Percentiles rank a stretch among this genome's conserved stretches.
These are phyloP conservation scores for Lumbricus terrestris DNA, from an alignment of 2,888 invertebrate species.

Conservation along the genomic window DNA sequence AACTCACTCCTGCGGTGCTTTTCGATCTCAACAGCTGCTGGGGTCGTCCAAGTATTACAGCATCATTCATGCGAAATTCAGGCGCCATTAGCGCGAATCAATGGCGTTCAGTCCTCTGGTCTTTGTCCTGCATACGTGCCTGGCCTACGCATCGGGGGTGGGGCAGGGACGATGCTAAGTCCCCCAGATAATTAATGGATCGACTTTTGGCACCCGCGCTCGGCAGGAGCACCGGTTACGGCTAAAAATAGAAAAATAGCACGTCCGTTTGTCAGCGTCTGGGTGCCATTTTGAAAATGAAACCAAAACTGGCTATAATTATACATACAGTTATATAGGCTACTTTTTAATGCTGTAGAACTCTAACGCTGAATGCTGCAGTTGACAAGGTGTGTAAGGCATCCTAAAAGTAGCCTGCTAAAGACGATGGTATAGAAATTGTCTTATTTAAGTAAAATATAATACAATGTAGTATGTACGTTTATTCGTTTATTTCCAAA, in stretches of 20 bases:
- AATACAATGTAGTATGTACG: no score
- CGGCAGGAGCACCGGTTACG: not conserved
- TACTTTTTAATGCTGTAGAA: no score
- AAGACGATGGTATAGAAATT: no score
- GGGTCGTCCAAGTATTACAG: slow-evolving; percentile 4
- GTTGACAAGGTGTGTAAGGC: no score
- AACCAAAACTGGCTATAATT: not conserved
- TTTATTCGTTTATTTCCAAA: no score
- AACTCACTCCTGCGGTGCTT: not conserved
- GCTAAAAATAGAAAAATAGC: slow-evolving; percentile 3
- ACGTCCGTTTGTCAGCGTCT: not conserved
- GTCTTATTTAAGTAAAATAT: no score
- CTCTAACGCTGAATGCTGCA: no score
- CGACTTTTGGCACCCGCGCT: not conserved
- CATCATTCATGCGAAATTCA: not conserved
- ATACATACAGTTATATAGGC: not conserved
- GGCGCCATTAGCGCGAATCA: not conserved
- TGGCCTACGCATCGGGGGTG: not conserved
- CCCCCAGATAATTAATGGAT: not conserved
- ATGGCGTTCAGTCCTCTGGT: not conserved
- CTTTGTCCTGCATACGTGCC: not conserved
- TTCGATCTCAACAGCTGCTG: not conserved
- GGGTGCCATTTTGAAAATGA: not conserved
- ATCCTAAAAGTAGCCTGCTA: no score
- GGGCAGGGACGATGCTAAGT: not conserved